Evolutionary conservation across 2,797 vertebrate genomes (phyloP).

Genomic region (Loriculus beryllinus): DNA sequence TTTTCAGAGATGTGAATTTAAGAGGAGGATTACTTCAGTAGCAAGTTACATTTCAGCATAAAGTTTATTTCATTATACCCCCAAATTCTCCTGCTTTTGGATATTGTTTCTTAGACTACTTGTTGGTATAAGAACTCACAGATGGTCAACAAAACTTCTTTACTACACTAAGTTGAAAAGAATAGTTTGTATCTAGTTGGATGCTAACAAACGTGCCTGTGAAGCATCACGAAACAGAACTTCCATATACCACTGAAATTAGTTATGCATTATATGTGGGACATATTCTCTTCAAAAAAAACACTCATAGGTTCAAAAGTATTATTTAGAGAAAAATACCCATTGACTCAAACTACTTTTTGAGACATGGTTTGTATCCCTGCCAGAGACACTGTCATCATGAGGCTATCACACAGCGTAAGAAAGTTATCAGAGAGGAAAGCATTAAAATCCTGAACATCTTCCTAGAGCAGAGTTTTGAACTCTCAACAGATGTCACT

Average conservation of each 20-base stretch:
- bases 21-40: background rate
- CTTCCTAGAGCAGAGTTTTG: constrained; percentile 16
- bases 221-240: background rate
- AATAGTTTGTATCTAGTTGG: background rate
- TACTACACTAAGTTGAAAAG: background rate
- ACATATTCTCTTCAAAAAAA: background rate
- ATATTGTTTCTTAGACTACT: background rate
- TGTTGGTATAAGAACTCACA: background rate
- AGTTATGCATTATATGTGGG: background rate
- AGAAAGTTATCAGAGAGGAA: background rate
- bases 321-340: background rate
- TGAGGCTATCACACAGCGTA: background rate
- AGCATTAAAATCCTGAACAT: background rate
- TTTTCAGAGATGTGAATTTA: background rate
- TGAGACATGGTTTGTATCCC: background rate
- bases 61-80: background rate
- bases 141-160: background rate
- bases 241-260: background rate
- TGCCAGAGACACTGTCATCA: background rate
- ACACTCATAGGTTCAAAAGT: background rate
- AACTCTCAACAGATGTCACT: constrained; percentile 54
- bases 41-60: background rate
- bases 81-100: background rate
- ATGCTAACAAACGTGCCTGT: rapidly evolving
- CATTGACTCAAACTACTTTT: background rate